Base-by-base conservation (phyloP, 1,140 invertebrate species). In the Anoplolepis gracilipes region DNA sequence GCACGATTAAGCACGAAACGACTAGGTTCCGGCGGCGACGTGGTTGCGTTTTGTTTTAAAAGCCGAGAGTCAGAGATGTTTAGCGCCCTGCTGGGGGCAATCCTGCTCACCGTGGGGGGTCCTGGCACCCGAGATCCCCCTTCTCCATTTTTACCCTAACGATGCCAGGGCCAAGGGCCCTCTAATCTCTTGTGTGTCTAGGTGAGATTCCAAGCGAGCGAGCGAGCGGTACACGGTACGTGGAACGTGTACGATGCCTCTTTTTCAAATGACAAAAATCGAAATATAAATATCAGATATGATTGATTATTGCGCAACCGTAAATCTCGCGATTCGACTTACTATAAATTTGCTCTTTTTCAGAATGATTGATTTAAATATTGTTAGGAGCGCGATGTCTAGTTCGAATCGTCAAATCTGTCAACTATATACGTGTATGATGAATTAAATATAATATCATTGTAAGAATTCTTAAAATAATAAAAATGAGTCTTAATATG, bases 31-130 rank as follows among this genome's bases (percentile, higher is more conserved):
- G 89, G 79, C 92, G 89, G 92, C 88, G 89, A 92, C 87, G 88
- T 86, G 86, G 75, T 78, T 92, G 87, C 87, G 92, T 94, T 93
- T 94, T 94, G 92, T 93, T 93, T 92, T 91, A 87, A 91, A 90
- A 90, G 86, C 90, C 73, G 75, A 87, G 77, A 88, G 82, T 90
- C 87, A 85, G 86, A 82, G 78, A 93, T 94, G 92, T 93, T 94
- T 93, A 93, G 92, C 93, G 90, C 91, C 93, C 93, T 92, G 93
- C 93, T 94, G 93, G 88, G 93, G 93, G 91, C 93, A 94, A 94
- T 94, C 90, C 91, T 92, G 85, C 89, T 90, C 93, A 11, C 92
- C 62, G 73, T 90, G 89, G 91, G 93, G 91, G 92, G 93, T 91
- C 92, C 76, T 73, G 57, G 73, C 81, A 90, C 84, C 89, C 88